Conservation (phyloP, 92 coral and sea anemone species). For the Actinostola sp. region DNA sequence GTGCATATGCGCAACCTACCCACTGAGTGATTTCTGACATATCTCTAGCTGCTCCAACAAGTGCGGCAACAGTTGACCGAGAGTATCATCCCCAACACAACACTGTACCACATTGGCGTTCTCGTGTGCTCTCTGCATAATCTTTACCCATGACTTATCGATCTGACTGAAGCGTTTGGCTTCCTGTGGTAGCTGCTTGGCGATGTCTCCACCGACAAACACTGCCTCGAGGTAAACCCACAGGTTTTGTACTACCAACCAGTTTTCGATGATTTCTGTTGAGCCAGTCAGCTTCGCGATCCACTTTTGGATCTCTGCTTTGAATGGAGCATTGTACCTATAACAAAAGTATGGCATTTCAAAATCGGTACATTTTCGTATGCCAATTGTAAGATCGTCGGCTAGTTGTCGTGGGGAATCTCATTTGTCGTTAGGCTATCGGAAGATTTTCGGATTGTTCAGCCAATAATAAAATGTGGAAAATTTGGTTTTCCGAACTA, state of each 20-base stretch:
- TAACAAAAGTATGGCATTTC: neutral
- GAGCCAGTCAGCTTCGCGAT: conserved; percentile 98
- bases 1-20: too few species aligned
- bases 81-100: conserved; percentile 97
- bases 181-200: conserved; percentile 95
- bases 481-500: too few species aligned
- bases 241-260: conserved; percentile 85
- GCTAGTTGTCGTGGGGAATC: too few species aligned
- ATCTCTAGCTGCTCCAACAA: conserved; percentile 96
- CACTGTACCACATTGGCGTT: conserved; percentile 98
- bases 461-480: too few species aligned
- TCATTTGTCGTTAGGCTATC: too few species aligned
- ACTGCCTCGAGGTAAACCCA: conserved; percentile 95
- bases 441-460: too few species aligned
- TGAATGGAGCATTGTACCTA: conserved; percentile 98
- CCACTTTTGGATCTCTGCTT: conserved; percentile 97
- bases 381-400: too few species aligned
- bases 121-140: conserved; percentile 97
- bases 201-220: conserved; percentile 98
- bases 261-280: conserved; percentile 97
- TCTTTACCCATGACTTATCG: conserved; percentile 99
- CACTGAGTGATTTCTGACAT: conserved; percentile 98
- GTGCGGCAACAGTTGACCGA: conserved; percentile 93
- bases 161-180: conserved; percentile 82
- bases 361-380: too few species aligned